Percentiles rank a stretch among this genome's conserved stretches.
phyloP scores from a whole-genome alignment of 2,797 vertebrate genomes.

The Rhinichthys osculus region DNA sequence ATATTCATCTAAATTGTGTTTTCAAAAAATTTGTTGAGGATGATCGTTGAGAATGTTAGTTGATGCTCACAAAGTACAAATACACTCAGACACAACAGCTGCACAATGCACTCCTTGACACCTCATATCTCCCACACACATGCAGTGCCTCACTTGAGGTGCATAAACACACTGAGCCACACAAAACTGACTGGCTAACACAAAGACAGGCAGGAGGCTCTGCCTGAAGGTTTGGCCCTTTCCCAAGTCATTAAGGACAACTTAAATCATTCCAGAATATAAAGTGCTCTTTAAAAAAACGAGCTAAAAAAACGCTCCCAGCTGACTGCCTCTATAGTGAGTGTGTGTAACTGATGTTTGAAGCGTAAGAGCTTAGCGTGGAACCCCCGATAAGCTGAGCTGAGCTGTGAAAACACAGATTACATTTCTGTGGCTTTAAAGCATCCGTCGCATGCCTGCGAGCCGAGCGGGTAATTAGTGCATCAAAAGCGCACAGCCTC shows the following conservation, averaged over 20 bases:
- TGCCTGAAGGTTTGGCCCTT: constrained; percentile 37
- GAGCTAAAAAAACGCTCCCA: not conserved
- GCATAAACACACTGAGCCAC: constrained; percentile 62
- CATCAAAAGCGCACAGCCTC: constrained; percentile 28
- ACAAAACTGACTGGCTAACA: constrained; percentile 26
- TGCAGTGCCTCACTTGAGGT: constrained; percentile 40
- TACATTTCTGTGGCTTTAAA: constrained; percentile 68
- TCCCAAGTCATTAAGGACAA: constrained; percentile 44
- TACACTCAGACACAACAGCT: constrained; percentile 25
- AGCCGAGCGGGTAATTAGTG: constrained; percentile 34
- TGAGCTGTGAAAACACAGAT: constrained; percentile 84
- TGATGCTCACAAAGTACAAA: constrained; percentile 11
- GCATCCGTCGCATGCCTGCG: constrained; percentile 52
- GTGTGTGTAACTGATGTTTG: constrained; percentile 71
- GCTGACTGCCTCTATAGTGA: constrained; percentile 41
- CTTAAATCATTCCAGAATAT: constrained; percentile 31
- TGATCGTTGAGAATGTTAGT: not conserved
- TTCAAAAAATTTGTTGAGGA: not conserved
- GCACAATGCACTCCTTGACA: constrained; percentile 10
- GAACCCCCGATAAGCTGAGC: constrained; percentile 76
- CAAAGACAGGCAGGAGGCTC: constrained; percentile 35
- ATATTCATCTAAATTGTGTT: not conserved
- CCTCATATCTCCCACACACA: constrained; percentile 35
- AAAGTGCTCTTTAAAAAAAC: constrained; percentile 25
- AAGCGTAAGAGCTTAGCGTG: constrained; percentile 71